phyloP scores from a whole-genome alignment of 2,113 vertebrate genomes.

The Tupaia chinensis region DNA sequence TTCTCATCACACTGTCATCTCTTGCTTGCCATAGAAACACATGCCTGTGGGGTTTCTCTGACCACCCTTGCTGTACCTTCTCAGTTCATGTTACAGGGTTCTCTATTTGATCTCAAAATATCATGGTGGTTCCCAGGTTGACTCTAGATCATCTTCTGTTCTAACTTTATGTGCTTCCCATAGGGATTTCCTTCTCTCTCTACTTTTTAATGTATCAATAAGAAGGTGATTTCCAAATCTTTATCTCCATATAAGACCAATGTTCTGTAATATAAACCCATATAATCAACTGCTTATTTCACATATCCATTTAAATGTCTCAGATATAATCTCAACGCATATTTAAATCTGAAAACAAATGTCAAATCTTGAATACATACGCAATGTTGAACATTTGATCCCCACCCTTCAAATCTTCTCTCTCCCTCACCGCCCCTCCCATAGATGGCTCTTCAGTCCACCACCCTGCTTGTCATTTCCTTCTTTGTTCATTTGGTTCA shows the following conservation, averaged over 20 bases:
- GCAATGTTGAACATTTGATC: background rate
- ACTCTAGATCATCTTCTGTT: background rate
- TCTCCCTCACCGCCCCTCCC: too few relatives aligned
- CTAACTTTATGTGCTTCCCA: background rate
- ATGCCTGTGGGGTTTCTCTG: too few relatives aligned
- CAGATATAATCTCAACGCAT: too few relatives aligned
- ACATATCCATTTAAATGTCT: background rate
- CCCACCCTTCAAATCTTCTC: too few relatives aligned
- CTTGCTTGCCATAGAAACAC: background rate
- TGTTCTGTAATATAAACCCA: background rate
- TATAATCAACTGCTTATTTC: too few relatives aligned
- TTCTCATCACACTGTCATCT: background rate
- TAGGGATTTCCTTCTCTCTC: background rate
- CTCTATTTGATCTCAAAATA: background rate
- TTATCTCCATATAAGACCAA: background rate
- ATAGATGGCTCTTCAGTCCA: background rate
- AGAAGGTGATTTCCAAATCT: background rate
- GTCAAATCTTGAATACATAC: background rate
- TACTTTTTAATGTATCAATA: background rate
- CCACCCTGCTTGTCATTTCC: background rate
- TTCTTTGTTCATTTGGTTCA: background rate
- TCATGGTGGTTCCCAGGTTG: background rate
- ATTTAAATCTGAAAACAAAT: background rate
- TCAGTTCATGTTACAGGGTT: background rate
- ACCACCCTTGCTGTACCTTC: background rate